A percentile compares a stretch with the other conserved stretches of the same genome.
phyloP scores from a whole-genome alignment of 2,113 vertebrate genomes.

The Orthonyx spaldingii region DNA sequence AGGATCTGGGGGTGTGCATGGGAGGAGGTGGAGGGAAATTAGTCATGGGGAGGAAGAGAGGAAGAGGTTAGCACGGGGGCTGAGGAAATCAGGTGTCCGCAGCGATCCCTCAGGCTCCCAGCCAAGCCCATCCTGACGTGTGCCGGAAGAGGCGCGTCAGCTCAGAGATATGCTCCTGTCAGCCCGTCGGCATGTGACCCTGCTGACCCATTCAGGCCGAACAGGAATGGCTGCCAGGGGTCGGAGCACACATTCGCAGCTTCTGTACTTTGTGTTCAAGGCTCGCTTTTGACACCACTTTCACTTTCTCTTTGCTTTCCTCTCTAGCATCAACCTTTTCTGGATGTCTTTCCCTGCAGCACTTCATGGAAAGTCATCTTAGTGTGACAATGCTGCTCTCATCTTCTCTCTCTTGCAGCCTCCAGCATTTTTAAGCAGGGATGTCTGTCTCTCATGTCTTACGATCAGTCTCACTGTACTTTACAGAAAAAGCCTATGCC shows the following conservation, averaged over 20 bases:
- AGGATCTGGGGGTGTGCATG: not conserved
- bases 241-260: not conserved
- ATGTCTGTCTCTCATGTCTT: not conserved
- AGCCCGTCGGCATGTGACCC: not conserved
- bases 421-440: not conserved
- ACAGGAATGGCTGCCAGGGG: not conserved
- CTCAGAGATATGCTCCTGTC: not conserved
- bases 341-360: not conserved
- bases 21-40: slow-evolving; percentile 31
- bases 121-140: not conserved
- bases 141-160: not conserved
- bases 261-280: not conserved
- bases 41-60: slow-evolving; percentile 43
- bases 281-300: not conserved
- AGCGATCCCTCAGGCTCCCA: not conserved
- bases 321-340: not conserved
- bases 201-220: not conserved
- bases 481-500: not conserved
- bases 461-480: not conserved
- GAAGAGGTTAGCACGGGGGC: not conserved
- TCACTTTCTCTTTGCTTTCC: slow-evolving; percentile 21
- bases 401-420: not conserved
- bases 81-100: slow-evolving; percentile 13
- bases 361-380: not conserved
- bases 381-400: not conserved